Percentiles rank a stretch among this genome's conserved stretches.
phyloP scores from a whole-genome alignment of 2,888 invertebrate genomes.

The Pristionchus exspectatus region DNA sequence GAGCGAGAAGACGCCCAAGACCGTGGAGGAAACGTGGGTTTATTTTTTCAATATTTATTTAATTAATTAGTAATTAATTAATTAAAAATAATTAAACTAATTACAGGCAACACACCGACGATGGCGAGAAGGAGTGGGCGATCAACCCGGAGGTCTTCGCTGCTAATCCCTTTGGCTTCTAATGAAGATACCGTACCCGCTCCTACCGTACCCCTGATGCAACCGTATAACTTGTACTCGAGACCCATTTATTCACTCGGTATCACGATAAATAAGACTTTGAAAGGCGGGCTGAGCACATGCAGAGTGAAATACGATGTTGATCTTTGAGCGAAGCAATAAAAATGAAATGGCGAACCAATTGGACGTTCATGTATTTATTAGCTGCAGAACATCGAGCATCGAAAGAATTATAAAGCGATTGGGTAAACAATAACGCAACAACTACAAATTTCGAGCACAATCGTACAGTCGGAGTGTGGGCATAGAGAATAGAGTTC shows the following conservation, averaged over 20 bases:
- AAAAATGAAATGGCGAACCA: too few species aligned
- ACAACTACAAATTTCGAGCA: too few species aligned
- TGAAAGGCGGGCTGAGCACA: background rate
- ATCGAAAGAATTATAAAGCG: too few species aligned
- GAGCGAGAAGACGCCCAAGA: background rate
- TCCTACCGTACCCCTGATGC: background rate
- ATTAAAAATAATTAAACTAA: background rate
- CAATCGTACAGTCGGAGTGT: too few species aligned
- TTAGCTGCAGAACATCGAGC: too few species aligned
- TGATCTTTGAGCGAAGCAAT: too few species aligned
- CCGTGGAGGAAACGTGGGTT: constrained; percentile 31
- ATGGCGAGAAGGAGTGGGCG: constrained; percentile 15
- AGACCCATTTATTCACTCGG: background rate
- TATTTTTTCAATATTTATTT: background rate
- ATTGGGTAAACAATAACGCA: too few species aligned
- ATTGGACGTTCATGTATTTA: too few species aligned
- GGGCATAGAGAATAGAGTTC: too few species aligned
- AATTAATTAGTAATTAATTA: background rate
- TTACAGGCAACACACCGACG: background rate
- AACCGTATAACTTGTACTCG: background rate
- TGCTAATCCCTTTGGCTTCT: constrained; percentile 1
- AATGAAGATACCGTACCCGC: background rate
- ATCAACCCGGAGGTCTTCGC: background rate
- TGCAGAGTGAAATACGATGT: background rate
- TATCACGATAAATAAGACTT: background rate